phyloP scores from a whole-genome alignment of 2,797 vertebrate species.

The Varecia variegata region DNA sequence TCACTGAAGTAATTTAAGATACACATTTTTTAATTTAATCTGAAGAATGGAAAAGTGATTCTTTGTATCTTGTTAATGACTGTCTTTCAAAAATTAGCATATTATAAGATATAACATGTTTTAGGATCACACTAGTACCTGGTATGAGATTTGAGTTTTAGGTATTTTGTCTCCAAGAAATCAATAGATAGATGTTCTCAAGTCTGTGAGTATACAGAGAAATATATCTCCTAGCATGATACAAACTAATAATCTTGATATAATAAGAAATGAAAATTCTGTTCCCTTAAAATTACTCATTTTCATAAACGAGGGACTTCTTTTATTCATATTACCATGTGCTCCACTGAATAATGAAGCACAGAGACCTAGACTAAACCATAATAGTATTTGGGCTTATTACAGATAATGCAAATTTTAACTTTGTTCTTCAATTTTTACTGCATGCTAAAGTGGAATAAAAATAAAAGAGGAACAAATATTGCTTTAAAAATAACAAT shows the following conservation, averaged over 20 bases:
- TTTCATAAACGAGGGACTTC: neutral
- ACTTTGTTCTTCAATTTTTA: neutral
- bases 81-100: neutral
- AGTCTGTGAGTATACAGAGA: neutral
- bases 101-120: neutral
- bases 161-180: neutral
- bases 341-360: neutral
- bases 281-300: neutral
- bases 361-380: neutral
- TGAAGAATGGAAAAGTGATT: neutral
- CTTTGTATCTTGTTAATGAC: neutral
- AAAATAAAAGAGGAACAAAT: neutral
- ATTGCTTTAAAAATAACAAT: neutral
- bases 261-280: neutral
- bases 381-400: neutral
- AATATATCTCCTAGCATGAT: neutral
- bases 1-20: neutral
- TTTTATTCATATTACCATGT: neutral
- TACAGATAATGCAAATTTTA: neutral
- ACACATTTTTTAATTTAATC: neutral
- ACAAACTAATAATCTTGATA: neutral
- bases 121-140: neutral
- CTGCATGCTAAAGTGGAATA: neutral
- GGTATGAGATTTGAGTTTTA: neutral
- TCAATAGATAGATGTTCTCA: neutral